Evolutionary conservation across 2,888 invertebrate genomes (phyloP), one percentile per base, ranked within the genome.

Genomic region (Oeneis ivallda): DNA sequence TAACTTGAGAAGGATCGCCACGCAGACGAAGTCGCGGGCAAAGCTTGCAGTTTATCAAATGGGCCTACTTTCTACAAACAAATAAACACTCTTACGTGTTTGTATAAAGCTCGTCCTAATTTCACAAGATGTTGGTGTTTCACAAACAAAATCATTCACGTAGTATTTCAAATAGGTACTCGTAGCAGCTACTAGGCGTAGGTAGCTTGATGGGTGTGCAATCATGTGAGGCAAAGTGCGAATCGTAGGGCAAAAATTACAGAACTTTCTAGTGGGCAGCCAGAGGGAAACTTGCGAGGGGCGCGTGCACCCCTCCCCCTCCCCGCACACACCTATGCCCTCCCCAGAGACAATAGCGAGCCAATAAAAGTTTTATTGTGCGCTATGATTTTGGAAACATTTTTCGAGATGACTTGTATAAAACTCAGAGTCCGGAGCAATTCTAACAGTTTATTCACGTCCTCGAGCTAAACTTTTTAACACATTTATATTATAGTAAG

Each of bases 361-460:
- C 83, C 83, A 88, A 88, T 89, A 87, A 87, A 89, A 87, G 82
- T 89, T 89, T 88, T 87, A 87, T 84, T 83, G 83, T 79, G 70
- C 79, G 82, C 86, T 86, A 87, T 89, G 85, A 88, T 87, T 89
- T 87, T 82, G 79, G 81, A 84, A 86, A 85, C 83, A 86, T 87
- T 87, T 85, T 84, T 79, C 79, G 79, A 84, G 84, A 87, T 85
- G 84, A 83, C 81, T 87, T 86, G 83, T 83, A 87, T 87, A 85
- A 88, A 88, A 86, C 83, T 84, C 75, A 77, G 84, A 84, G 86
- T 87, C 87, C 84, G 72, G 75, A 77, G 74, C 76, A 77, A 79
- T 79, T 77, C 76, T 76, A 76, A 74, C 77, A 76, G 75, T 81
- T 79, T 82, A 80, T 81, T 80, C 77, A 73, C 78, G 77, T 79